Base-by-base conservation (phyloP, 2,797 vertebrate species). In the Mormyrus proboscirostris region DNA sequence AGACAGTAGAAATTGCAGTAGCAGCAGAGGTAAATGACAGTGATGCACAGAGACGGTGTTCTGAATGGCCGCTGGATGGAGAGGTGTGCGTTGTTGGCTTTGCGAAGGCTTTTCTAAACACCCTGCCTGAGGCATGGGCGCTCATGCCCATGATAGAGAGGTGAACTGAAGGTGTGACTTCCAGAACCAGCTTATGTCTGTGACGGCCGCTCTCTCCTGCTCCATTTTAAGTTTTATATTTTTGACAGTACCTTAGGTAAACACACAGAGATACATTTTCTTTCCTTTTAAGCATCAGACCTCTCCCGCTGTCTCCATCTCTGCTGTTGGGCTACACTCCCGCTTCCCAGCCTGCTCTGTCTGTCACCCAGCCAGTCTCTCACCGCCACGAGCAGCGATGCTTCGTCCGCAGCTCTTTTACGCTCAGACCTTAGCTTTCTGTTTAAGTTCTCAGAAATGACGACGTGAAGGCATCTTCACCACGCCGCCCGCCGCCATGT, bases 361-460 rank as follows among this genome's bases (percentile, higher is more conserved):
- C 93, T 92, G 94, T 92, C 95, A 95, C 94, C 94, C 95, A 94
- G 94, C 92, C 95, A 91, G 93, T 91, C 69, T 92, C 93, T 93
- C 95, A 96, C 96, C 96, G 97, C 97, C 97, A 97, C 96, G 97
- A 97, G 97, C 97, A 98, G 97, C 95, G 96, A 98, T 98, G 98
- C 98, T 98, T 99, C 98, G 98, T 96, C 97, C 97, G 93, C 93
- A 93, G 95, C 95, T 95, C 97, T 95, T 96, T 91, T 88, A 89
- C 87, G 91, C 92, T 92, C 89, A 88, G 89, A 91, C 87, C 89
- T 90, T 91, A 62, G 90, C 89, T 90, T 89, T 89, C 90, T 90
- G 89, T 90, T 96, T 94, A 95, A 89, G 89, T 89, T 89, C 88
- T 88, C 92, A 93, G 94, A 94, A 95, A 94, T 94, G 93, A 94